phyloP scores from a whole-genome alignment of 2,797 vertebrate species.

The Mormyrops attenuatus region DNA sequence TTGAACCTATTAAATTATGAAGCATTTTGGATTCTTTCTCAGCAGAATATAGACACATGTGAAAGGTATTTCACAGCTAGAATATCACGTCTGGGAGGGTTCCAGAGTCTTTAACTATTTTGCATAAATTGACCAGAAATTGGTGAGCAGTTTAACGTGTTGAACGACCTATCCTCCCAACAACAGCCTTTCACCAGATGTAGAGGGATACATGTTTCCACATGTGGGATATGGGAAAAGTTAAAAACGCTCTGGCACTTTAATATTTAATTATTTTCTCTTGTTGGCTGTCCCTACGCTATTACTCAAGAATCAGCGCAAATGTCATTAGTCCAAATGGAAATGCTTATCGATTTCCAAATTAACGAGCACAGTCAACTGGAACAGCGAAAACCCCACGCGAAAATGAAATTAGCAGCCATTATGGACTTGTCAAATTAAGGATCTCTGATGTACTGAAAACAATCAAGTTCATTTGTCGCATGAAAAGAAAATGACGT shows the following conservation, averaged over 20 bases:
- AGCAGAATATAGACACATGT: not conserved
- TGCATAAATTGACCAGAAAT: slow-evolving; percentile 64
- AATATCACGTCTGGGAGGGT: slow-evolving; percentile 47
- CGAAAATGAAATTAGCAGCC: not conserved
- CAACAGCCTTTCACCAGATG: slow-evolving; percentile 63
- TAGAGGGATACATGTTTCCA: slow-evolving; percentile 61
- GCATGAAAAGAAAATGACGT: not conserved
- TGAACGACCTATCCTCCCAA: slow-evolving; percentile 47
- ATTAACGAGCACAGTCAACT: not conserved
- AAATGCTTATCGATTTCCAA: not conserved
- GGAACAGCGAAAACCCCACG: not conserved
- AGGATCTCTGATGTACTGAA: not conserved
- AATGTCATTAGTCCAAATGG: slow-evolving; percentile 1
- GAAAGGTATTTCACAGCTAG: slow-evolving; percentile 24
- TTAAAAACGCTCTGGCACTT: not conserved
- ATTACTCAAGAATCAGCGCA: not conserved
- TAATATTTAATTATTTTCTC: not conserved
- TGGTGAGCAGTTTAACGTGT: slow-evolving; percentile 55
- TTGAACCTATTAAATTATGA: not conserved
- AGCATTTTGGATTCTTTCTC: not conserved
- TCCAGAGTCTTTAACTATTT: slow-evolving; percentile 54
- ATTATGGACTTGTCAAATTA: not conserved
- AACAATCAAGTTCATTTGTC: not conserved
- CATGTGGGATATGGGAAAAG: slow-evolving; percentile 50
- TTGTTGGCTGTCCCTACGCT: not conserved